A percentile compares a stretch with the other conserved stretches of the same genome.
Conservation (phyloP, 2,113 vertebrate genomes). For the Pygoscelis antarcticus region DNA sequence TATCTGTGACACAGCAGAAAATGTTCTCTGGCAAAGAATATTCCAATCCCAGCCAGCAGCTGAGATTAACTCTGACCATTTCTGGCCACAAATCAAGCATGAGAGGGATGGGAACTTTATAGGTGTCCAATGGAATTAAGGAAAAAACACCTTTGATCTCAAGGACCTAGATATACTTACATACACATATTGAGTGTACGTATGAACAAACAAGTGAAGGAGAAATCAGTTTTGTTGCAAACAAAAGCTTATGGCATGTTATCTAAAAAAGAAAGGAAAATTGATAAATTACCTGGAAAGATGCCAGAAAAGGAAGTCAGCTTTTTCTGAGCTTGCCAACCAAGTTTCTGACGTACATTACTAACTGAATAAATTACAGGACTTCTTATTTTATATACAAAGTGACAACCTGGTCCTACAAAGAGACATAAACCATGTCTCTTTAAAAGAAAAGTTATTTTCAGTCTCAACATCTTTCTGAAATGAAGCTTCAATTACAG, state of each 20-base stretch:
- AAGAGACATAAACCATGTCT: background rate
- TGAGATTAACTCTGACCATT: conserved; percentile 37
- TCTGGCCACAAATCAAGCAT: conserved; percentile 42
- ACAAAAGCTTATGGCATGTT: background rate
- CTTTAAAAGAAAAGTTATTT: background rate
- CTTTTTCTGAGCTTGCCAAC: background rate
- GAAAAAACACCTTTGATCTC: background rate
- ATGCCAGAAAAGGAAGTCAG: background rate
- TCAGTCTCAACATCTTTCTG: background rate
- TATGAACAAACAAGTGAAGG: background rate
- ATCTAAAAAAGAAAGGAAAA: background rate
- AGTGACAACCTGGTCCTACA: background rate
- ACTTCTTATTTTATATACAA: background rate
- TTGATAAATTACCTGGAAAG: background rate
- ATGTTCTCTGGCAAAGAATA: conserved; percentile 40
- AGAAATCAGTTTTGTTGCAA: background rate
- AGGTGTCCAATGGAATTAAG: background rate
- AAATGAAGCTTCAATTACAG: background rate
- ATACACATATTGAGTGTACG: background rate
- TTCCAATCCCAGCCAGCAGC: background rate
- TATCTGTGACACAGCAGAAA: conserved; percentile 43
- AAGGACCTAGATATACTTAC: background rate
- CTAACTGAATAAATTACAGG: background rate
- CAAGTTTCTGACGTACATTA: background rate
- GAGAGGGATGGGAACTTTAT: background rate